Conservation (phyloP, 2,113 vertebrate genomes). For the Ophthalmolycus amberensis region DNA sequence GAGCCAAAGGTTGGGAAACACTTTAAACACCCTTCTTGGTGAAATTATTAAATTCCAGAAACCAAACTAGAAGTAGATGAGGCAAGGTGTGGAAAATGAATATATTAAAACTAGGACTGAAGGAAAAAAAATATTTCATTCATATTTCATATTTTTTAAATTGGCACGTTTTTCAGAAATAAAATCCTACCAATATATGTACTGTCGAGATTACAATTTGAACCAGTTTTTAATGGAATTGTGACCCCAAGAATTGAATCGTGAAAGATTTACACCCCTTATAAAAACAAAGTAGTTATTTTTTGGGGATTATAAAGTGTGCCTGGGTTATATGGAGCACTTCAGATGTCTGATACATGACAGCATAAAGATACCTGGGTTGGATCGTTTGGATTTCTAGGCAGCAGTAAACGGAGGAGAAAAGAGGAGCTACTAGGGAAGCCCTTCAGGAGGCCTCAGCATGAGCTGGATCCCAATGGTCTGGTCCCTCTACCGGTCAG, state of each 20-base stretch:
- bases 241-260: neutral
- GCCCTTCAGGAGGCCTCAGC: constrained; percentile 94
- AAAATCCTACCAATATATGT: too few species aligned
- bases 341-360: neutral
- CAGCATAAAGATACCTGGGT: neutral
- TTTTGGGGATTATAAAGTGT: neutral
- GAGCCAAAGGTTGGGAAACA: neutral
- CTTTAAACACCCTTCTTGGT: neutral
- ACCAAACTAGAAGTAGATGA: neutral
- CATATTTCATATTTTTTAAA: too few species aligned
- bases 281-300: neutral
- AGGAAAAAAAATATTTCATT: neutral
- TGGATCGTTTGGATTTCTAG: constrained; percentile 70
- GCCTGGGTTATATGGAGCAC: neutral
- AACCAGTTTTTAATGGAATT: neutral
- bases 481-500: constrained; percentile 95
- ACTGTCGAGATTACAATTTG: neutral
- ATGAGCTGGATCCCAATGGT: constrained; percentile 96
- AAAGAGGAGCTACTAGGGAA: constrained; percentile 96
- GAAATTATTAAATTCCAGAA: neutral
- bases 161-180: too few species aligned
- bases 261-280: neutral
- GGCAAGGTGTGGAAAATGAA: neutral
- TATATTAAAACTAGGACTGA: too few species aligned
- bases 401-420: constrained; percentile 95